Percentiles rank a stretch among this genome's conserved stretches.
phyloP scores from a whole-genome alignment of 2,113 vertebrate species.

The Budorcas taxicolor region DNA sequence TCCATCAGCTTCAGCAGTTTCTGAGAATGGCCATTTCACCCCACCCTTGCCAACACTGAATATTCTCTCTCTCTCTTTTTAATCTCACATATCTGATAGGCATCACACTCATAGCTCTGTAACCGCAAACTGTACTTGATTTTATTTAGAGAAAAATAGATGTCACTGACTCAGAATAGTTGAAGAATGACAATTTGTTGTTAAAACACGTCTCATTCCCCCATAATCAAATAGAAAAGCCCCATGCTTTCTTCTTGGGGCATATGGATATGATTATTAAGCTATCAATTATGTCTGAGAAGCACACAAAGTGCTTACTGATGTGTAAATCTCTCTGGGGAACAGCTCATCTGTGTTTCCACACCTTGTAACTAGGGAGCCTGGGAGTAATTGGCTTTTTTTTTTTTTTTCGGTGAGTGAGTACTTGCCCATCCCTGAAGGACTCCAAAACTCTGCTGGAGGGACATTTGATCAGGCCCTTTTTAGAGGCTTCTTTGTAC shows the following conservation, averaged over 20 bases:
- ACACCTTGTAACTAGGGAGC: background rate
- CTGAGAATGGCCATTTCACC: background rate
- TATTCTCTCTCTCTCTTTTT: background rate
- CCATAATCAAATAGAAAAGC: background rate
- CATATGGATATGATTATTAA: background rate
- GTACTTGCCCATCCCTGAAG: background rate
- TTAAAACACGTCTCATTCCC: background rate
- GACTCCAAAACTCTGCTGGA: background rate
- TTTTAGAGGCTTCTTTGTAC: background rate
- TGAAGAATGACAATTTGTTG: background rate
- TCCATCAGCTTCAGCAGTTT: background rate
- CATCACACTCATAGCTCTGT: background rate
- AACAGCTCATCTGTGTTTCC: background rate
- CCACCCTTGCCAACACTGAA: background rate
- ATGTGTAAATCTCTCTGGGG: background rate
- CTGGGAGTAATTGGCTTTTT: background rate
- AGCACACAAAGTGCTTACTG: background rate
- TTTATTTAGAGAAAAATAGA: constrained; percentile 34
- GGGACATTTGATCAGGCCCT: background rate
- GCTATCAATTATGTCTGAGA: background rate
- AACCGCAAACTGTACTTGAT: background rate
- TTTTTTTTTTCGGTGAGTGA: background rate
- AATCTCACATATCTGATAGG: background rate
- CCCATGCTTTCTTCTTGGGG: background rate
- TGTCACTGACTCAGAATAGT: background rate